phyloP scores from a whole-genome alignment of 2,888 invertebrate genomes.

The Orgyia antiqua region DNA sequence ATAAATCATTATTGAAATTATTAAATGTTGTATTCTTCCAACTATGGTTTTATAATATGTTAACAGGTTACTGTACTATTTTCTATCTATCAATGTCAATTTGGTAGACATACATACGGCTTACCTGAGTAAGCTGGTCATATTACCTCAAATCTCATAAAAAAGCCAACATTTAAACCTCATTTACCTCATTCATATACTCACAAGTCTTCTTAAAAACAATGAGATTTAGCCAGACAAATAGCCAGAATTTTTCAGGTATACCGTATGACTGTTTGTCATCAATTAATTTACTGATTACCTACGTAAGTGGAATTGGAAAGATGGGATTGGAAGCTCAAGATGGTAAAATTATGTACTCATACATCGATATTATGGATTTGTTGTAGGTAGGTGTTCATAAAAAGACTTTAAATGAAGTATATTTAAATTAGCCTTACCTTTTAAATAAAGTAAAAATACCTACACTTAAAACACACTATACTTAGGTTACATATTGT shows the following conservation, averaged over 20 bases:
- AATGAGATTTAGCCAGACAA: slow-evolving; percentile 3
- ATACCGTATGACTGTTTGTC: slow-evolving; percentile 27
- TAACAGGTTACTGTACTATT: too few relatives aligned
- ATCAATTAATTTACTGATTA: slow-evolving; percentile 2
- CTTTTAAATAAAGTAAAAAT: neutral
- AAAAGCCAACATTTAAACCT: slow-evolving; percentile 18
- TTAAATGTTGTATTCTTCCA: slow-evolving; percentile 68
- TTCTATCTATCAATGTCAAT: slow-evolving; percentile 12
- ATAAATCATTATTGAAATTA: slow-evolving; percentile 77
- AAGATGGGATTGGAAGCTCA: neutral
- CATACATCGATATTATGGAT: slow-evolving; percentile 22
- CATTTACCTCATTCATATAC: slow-evolving; percentile 16
- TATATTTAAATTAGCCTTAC: slow-evolving; percentile 1
- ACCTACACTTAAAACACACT: too few relatives aligned
- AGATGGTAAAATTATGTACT: too few relatives aligned
- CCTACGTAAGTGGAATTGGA: slow-evolving; percentile 13
- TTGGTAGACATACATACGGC: slow-evolving; percentile 21
- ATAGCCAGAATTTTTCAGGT: slow-evolving; percentile 14
- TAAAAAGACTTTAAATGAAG: slow-evolving; percentile 15
- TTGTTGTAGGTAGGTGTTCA: slow-evolving; percentile 29
- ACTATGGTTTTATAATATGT: slow-evolving; percentile 24
- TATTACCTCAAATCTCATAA: slow-evolving; percentile 22
- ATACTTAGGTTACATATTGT: too few relatives aligned
- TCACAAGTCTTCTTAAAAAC: slow-evolving; percentile 7
- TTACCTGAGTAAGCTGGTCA: slow-evolving; percentile 18